Percentiles rank a stretch among this genome's conserved stretches.
phyloP scores from a whole-genome alignment of 2,888 invertebrate species.

The Xylota sylvarum region DNA sequence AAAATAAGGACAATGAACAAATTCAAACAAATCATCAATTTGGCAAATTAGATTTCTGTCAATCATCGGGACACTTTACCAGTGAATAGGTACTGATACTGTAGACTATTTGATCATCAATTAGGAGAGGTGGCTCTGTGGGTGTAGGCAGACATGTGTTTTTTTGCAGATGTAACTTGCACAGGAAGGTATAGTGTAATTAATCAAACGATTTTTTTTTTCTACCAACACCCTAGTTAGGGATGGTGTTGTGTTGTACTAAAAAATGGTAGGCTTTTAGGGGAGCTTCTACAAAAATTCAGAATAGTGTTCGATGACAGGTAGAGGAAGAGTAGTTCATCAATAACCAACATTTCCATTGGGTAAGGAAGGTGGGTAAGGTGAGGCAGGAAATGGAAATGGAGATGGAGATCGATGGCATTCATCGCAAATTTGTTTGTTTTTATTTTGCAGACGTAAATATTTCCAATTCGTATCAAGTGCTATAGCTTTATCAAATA shows the following conservation, averaged over 20 bases:
- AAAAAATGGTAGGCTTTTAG: conserved; percentile 27
- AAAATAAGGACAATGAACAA: not conserved
- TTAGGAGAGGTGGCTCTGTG: conserved; percentile 8
- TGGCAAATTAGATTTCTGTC: conserved; percentile 55
- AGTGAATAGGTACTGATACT: conserved; percentile 9
- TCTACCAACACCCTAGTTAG: not conserved
- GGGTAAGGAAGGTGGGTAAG: not conserved
- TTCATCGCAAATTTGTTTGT: no score
- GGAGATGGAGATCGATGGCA: not conserved
- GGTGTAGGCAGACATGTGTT: conserved; percentile 38
- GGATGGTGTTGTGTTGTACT: not conserved
- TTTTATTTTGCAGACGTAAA: no score
- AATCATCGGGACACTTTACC: conserved; percentile 39
- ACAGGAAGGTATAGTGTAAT: conserved; percentile 26
- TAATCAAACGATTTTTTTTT: conserved; percentile 39
- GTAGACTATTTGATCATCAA: conserved; percentile 52
- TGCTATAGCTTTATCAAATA: no score
- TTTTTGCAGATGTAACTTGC: conserved; percentile 23
- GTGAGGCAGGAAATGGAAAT: no score
- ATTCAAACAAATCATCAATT: conserved; percentile 56
- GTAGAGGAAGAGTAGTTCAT: not conserved
- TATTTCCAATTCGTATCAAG: no score
- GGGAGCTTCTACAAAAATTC: not conserved
- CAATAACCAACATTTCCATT: not conserved
- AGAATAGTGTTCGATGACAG: conserved; percentile 21